Conservation (phyloP, 1,140 invertebrate species). For the Nebria ingens region DNA sequence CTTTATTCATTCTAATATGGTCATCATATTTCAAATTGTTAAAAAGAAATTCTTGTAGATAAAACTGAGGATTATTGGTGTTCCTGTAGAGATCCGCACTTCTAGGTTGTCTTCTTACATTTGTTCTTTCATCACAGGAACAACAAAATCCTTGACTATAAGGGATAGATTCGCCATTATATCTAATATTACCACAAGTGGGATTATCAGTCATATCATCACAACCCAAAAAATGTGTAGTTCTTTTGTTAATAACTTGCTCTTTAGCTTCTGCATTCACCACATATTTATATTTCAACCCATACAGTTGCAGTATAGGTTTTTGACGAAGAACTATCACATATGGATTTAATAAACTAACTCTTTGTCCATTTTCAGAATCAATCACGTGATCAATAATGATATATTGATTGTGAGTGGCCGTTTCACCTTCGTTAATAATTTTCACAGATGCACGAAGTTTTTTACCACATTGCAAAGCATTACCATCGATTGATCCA, state of each 20-base stretch:
- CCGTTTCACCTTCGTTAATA: conserved; percentile 24
- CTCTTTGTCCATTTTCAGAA: conserved; percentile 28
- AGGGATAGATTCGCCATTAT: conserved; percentile 30
- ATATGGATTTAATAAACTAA: conserved; percentile 35
- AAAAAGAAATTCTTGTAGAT: no score
- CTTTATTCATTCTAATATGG: no score
- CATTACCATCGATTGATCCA: not conserved
- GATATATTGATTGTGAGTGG: conserved; percentile 34
- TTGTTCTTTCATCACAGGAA: conserved; percentile 32
- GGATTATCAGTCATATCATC: conserved; percentile 26
- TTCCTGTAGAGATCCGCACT: no score
- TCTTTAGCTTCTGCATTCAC: conserved; percentile 37
- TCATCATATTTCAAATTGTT: no score
- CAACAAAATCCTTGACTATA: conserved; percentile 41
- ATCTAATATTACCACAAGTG: conserved; percentile 34
- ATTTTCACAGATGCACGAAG: conserved; percentile 28
- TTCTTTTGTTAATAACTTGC: conserved; percentile 36
- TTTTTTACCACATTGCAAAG: conserved; percentile 24
- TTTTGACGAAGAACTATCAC: conserved; percentile 37
- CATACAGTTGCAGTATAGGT: conserved; percentile 32
- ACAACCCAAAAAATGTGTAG: conserved; percentile 33
- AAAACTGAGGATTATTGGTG: no score
- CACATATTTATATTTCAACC: conserved; percentile 31
- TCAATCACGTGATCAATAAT: conserved; percentile 38
- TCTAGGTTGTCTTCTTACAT: conserved; percentile 23